Conservation (phyloP, 53 echinoderm and acorn worm genomes). For the Glandiceps talaboti region DNA sequence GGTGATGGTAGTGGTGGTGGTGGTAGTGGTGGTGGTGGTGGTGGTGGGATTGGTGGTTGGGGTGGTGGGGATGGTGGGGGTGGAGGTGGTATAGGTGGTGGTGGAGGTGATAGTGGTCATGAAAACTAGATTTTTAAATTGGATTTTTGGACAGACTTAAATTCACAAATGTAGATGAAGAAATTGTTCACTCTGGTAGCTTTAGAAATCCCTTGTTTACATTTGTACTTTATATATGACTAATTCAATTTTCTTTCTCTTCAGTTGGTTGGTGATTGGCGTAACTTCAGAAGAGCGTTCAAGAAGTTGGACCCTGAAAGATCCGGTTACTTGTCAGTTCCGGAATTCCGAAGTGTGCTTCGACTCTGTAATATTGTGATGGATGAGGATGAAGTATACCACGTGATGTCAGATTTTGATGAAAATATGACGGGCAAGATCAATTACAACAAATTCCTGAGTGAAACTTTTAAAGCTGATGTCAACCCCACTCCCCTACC, state of each 20-base stretch:
- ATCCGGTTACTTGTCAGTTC: constrained; percentile 81
- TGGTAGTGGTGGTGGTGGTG: too few relatives aligned
- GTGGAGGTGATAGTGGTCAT: too few relatives aligned
- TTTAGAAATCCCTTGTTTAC: too few relatives aligned
- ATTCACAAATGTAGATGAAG: too few relatives aligned
- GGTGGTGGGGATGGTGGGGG: too few relatives aligned
- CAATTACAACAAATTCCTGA: constrained; percentile 91
- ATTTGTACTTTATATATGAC: too few relatives aligned
- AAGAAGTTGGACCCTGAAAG: constrained; percentile 72
- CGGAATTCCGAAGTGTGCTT: constrained; percentile 82
- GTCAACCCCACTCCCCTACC: constrained; percentile 18
- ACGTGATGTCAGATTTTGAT: constrained; percentile 94
- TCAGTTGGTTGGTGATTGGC: constrained; percentile 94
- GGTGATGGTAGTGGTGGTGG: too few relatives aligned
- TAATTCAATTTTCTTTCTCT: constrained; percentile 8
- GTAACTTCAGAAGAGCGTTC: constrained; percentile 75
- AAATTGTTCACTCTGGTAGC: too few relatives aligned
- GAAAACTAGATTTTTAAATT: too few relatives aligned
- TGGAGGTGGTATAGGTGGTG: too few relatives aligned
- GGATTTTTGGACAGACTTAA: too few relatives aligned
- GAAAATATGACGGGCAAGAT: constrained; percentile 93
- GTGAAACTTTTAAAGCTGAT: constrained; percentile 64
- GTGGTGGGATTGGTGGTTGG: too few relatives aligned
- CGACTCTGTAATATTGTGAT: constrained; percentile 70
- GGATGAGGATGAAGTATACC: constrained; percentile 85